Evolutionary conservation across 2,888 invertebrate species (phyloP), one percentile per base, ranked within the genome.

Genomic region (Nemoura dubitans): DNA sequence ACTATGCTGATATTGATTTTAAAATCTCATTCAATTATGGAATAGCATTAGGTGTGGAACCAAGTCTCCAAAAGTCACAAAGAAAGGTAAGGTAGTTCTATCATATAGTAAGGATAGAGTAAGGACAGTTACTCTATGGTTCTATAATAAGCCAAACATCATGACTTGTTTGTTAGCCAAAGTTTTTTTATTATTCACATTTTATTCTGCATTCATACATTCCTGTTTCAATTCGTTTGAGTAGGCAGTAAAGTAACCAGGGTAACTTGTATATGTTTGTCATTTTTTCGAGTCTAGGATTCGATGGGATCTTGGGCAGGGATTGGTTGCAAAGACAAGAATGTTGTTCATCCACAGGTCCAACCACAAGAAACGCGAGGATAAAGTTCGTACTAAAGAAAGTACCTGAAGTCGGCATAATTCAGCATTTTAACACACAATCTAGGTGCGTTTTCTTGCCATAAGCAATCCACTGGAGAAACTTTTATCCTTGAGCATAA

Each of bases 141-240:
- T 59, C 59, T 21, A 21, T 16, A 59, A 59, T 59, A 59, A 59
- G 2, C 14, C 59, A 36, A 36, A 36, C 10, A 59, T 36, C 36
- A 36, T 10, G 3, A 10, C 36, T 6, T 36, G n/a, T 21, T 59
- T 59, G 28, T 81, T 81, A 29, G 81, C 81, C 81, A 81, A 81
- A 81, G 28, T 29, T 81, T 59, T 59, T 81, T 81, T 27, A 27
- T 78, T 81, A 30, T 29, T 81, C 81, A 81, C 81, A 81, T 81
- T 59, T 59, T 28, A 81, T 21, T 81, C 81, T 30, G 81, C 81
- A 81, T 81, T 81, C 81, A 81, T 30, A 81, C 81, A 81, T 28
- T 28, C 59, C 59, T 59, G 59, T 59, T 59, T 59, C 59, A 21
- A 59, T 59, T 59, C 21, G 59, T 10, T 21, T 10, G 14, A 59